Conservation (phyloP, 1,140 invertebrate genomes). For the Stenopsyche tienmushanensis region DNA sequence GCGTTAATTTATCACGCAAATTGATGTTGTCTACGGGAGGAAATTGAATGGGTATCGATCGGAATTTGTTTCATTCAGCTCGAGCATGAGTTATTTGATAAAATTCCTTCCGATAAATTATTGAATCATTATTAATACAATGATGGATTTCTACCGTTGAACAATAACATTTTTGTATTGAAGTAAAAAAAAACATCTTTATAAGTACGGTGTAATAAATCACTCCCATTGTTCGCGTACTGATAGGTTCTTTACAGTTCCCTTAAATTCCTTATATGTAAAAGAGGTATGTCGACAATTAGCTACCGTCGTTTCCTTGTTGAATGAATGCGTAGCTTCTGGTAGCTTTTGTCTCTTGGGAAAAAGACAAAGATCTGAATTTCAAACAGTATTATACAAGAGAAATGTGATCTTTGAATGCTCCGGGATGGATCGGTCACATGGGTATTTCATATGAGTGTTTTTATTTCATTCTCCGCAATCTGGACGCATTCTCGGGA, state of each 20-base stretch:
- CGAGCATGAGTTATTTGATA: neutral
- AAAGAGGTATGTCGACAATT: slow-evolving; percentile 11
- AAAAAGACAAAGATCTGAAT: neutral
- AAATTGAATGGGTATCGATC: too few relatives aligned
- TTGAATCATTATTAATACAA: neutral
- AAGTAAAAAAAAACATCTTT: neutral
- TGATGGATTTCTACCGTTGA: too few relatives aligned
- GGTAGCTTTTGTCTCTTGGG: neutral
- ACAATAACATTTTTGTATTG: neutral
- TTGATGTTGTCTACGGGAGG: too few relatives aligned
- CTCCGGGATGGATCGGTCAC: slow-evolving; percentile 10
- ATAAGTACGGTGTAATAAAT: neutral
- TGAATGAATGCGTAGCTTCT: slow-evolving; percentile 6
- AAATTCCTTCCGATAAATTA: neutral
- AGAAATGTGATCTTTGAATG: neutral
- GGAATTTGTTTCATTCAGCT: too few relatives aligned
- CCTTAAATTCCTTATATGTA: slow-evolving; percentile 9
- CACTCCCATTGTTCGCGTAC: neutral
- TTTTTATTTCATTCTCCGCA: neutral
- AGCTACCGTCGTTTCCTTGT: slow-evolving; percentile 15
- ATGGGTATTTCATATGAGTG: neutral
- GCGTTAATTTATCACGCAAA: too few relatives aligned
- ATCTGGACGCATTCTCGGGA: too few relatives aligned
- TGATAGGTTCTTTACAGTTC: slow-evolving; percentile 6
- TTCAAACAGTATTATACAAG: neutral